A percentile compares a stretch with the other conserved stretches of the same genome.
Conservation (phyloP, 1,140 invertebrate species). For the Dendroctonus valens region DNA sequence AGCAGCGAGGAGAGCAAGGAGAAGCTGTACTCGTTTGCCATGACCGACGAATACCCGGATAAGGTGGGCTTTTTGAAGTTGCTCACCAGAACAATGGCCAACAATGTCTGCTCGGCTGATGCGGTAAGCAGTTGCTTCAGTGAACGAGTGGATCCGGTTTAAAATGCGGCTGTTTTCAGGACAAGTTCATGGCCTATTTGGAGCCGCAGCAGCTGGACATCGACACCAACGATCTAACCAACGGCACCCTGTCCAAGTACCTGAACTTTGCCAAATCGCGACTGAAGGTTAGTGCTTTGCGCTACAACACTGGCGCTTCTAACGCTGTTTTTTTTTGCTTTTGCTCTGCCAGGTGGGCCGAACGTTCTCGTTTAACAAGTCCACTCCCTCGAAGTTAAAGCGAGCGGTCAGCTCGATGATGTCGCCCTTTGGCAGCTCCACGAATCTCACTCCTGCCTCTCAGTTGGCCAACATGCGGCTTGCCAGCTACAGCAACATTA, state of each 20-base stretch:
- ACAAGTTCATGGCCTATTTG: slow-evolving; percentile 71
- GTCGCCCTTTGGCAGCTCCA: slow-evolving; percentile 82
- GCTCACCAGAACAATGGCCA: slow-evolving; percentile 85
- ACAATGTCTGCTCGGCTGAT: slow-evolving; percentile 79
- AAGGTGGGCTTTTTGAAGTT: slow-evolving; percentile 78
- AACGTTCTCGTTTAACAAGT: slow-evolving; percentile 90
- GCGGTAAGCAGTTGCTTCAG: slow-evolving; percentile 57
- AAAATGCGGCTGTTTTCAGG: slow-evolving; percentile 52
- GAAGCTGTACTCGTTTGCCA: slow-evolving; percentile 82
- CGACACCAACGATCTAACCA: slow-evolving; percentile 77
- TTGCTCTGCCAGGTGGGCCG: slow-evolving; percentile 63
- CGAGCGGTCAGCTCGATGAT: slow-evolving; percentile 92
- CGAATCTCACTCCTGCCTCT: slow-evolving; percentile 70
- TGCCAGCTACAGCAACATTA: slow-evolving; percentile 81
- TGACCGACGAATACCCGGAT: slow-evolving; percentile 63
- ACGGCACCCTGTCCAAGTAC: slow-evolving; percentile 82
- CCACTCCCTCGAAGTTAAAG: slow-evolving; percentile 87
- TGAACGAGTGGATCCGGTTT: not conserved
- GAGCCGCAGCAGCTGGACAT: slow-evolving; percentile 81
- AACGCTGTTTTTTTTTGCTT: no score
- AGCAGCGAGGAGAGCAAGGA: slow-evolving; percentile 84
- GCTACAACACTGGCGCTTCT: no score
- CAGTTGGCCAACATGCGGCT: slow-evolving; percentile 78
- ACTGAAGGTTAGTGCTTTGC: slow-evolving; percentile 59
- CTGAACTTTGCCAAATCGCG: slow-evolving; percentile 81